Percentiles rank a stretch among this genome's conserved stretches.
These are phyloP conservation scores for Peromyscus maniculatus DNA, from an alignment of 2,113 vertebrate species.

Conservation along the genomic window DNA sequence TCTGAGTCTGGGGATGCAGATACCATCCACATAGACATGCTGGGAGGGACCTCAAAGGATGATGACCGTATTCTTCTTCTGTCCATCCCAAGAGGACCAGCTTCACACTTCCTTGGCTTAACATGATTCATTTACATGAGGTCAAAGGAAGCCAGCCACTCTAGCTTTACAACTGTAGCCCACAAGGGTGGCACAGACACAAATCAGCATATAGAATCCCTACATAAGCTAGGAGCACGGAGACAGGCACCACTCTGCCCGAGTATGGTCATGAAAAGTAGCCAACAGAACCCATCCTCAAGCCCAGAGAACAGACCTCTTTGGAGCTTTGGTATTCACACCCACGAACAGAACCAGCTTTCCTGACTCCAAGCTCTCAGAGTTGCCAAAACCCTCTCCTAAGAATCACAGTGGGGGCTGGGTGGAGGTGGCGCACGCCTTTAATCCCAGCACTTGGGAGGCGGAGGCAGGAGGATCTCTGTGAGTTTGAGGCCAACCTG, in stretches of 20 bases:
- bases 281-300: neutral
- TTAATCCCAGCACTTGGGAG: too few species aligned
- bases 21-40: neutral
- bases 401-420: neutral
- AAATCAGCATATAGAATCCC: neutral
- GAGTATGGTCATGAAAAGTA: neutral
- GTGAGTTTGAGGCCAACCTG: too few species aligned
- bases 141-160: neutral
- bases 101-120: neutral
- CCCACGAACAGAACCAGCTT: neutral
- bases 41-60: neutral
- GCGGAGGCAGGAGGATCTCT: too few species aligned
- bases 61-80: neutral
- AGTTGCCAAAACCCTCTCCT: neutral
- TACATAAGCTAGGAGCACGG: neutral
- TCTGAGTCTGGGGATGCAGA: neutral
- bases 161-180: neutral
- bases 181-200: neutral
- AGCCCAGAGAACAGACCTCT: neutral
- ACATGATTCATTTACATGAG: neutral
- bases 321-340: neutral
- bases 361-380: neutral
- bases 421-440: too few species aligned
- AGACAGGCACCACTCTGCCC: neutral
- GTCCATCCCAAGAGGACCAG: neutral